These are phyloP conservation scores for Schrankia costaestrigalis DNA, from an alignment of 2,888 invertebrate genomes.

Conservation along the genomic window DNA sequence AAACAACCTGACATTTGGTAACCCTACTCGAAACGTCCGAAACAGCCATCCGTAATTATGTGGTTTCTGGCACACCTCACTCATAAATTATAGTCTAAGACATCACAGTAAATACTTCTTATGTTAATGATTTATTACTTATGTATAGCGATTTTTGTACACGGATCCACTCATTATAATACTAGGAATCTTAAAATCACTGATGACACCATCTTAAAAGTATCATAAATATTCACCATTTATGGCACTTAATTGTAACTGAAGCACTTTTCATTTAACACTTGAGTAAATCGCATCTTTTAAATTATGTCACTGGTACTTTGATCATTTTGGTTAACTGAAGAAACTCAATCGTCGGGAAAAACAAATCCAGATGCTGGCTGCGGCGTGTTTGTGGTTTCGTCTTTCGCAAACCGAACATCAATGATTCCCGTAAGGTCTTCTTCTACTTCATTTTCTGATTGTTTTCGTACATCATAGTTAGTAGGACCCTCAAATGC, in stretches of 20 bases:
- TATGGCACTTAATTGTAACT: slow-evolving; percentile 21
- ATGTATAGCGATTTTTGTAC: too few relatives aligned
- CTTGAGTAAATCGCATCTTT: slow-evolving; percentile 1
- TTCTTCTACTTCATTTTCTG: slow-evolving; percentile 35
- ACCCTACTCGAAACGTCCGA: too few relatives aligned
- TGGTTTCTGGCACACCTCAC: slow-evolving; percentile 8
- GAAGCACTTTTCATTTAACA: slow-evolving; percentile 6
- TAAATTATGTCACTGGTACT: slow-evolving; percentile 22
- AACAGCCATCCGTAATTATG: too few relatives aligned
- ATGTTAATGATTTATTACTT: too few relatives aligned
- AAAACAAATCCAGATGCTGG: slow-evolving; percentile 22
- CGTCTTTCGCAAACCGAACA: slow-evolving; percentile 26
- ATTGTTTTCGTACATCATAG: slow-evolving; percentile 24
- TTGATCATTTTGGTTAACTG: background rate
- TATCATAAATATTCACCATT: slow-evolving; percentile 10
- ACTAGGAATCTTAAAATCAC: slow-evolving; percentile 6
- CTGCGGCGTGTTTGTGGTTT: background rate
- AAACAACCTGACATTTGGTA: too few relatives aligned
- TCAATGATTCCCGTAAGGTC: slow-evolving; percentile 31
- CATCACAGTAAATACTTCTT: slow-evolving; percentile 6
- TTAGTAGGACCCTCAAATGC: slow-evolving; percentile 60
- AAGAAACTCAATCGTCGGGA: slow-evolving; percentile 28
- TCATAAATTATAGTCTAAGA: slow-evolving; percentile 8
- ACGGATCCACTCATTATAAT: slow-evolving; percentile 1
- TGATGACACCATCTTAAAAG: slow-evolving; percentile 7